These are phyloP conservation scores for Rhamphomyia laevipes DNA, from an alignment of 2,888 invertebrate species.

Conservation along the genomic window DNA sequence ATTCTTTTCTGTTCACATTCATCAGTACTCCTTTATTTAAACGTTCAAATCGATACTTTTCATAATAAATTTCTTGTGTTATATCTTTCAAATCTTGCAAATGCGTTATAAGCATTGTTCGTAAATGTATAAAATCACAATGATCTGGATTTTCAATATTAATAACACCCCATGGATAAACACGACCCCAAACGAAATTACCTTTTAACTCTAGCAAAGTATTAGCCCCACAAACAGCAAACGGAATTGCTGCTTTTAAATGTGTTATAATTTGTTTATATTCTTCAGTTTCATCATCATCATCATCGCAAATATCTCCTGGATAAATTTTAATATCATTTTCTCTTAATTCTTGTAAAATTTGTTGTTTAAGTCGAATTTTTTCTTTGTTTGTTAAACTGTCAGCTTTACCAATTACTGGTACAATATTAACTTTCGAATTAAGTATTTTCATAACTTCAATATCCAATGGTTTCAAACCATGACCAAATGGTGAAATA, in stretches of 20 bases:
- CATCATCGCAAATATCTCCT: conserved; percentile 79
- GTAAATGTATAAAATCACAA: conserved; percentile 86
- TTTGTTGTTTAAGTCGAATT: conserved; percentile 62
- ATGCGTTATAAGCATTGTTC: conserved; percentile 88
- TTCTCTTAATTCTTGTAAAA: conserved; percentile 73
- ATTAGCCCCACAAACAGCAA: conserved; percentile 87
- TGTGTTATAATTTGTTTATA: conserved; percentile 82
- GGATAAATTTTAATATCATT: conserved; percentile 83
- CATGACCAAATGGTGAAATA: conserved; percentile 86
- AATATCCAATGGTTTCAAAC: conserved; percentile 84
- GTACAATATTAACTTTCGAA: conserved; percentile 84
- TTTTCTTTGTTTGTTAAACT: conserved; percentile 82
- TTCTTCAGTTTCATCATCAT: conserved; percentile 79
- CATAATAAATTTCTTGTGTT: conserved; percentile 83
- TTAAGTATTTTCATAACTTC: conserved; percentile 88
- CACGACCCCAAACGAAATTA: conserved; percentile 72
- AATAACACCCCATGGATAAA: conserved; percentile 92
- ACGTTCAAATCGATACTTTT: conserved; percentile 76
- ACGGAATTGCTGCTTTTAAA: conserved; percentile 79
- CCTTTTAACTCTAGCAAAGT: conserved; percentile 76
- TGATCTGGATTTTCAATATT: conserved; percentile 93
- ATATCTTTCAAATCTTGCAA: conserved; percentile 87
- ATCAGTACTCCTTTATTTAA: conserved; percentile 60
- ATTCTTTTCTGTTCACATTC: conserved; percentile 47
- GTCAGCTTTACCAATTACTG: conserved; percentile 86